Evolutionary conservation across 2,888 invertebrate genomes (phyloP), one percentile per base, ranked within the genome.

Genomic region (Cephus rjabovi): DNA sequence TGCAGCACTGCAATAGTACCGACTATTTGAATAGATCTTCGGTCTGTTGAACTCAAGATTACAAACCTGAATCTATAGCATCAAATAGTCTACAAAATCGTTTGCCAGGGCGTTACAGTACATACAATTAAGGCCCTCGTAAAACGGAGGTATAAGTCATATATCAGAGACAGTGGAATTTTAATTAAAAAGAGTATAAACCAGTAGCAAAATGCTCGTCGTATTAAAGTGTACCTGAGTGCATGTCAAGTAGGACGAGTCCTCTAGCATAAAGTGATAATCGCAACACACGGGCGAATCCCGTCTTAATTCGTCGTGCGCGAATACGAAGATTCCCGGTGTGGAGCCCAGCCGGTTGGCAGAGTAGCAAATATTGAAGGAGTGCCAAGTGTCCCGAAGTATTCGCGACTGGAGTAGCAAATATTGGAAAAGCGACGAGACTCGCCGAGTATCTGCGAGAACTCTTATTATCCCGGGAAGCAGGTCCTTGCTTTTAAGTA

Each of bases 391-490:
- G 23, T 56, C 71, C 35, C 68, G 56, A 34, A 74, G 77, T 78
- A 73, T 81, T 81, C 81, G 78, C 75, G 71, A 76, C 56, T 56
- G 56, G 23, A 56, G 71, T 40, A 70, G 79, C 77, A 83, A 84
- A 84, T 85, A 86, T 86, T 83, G 80, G 79, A 40, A 75, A 75
- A 79, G 69, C 69, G 76, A 76, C 79, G 78, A 79, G 77, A 74
- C 84, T 80, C 80, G 73, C 74, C 77, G 77, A 79, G 76, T 75
- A 34, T 34, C 69, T 37, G 73, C 68, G 75, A 75, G 69, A 74
- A 79, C 77, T 80, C 79, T 83, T 80, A 81, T 83, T 85, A 85
- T 85, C 79, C 79, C 33, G 76, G 77, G 76, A 80, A 73, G 76
- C 74, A 68, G 73, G 69, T 34, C 69, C 68, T 40, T 15, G 40